Evolutionary conservation across 1,140 invertebrate genomes (phyloP).

Genomic region (Diachasmimorpha longicaudata): DNA sequence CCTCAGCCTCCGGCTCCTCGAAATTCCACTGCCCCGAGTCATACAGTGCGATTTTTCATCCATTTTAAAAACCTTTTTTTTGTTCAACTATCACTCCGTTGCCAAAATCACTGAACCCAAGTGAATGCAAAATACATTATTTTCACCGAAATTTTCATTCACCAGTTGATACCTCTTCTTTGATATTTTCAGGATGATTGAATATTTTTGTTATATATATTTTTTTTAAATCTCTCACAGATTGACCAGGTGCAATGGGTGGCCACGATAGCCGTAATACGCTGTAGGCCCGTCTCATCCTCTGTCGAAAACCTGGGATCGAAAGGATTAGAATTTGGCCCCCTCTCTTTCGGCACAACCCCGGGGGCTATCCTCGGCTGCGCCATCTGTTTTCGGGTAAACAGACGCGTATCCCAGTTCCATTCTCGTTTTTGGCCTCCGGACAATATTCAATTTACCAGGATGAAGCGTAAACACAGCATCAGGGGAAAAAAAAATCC

Average conservation of each 20-base stretch:
- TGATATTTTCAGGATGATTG: background rate
- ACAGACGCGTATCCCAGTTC: constrained; percentile 48
- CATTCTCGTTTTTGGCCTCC: constrained; percentile 45
- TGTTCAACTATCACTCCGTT: background rate
- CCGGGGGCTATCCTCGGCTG: constrained; percentile 41
- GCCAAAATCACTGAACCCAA: background rate
- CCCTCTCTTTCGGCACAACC: constrained; percentile 33
- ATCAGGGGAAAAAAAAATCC: constrained; percentile 41
- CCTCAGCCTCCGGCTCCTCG: constrained; percentile 52
- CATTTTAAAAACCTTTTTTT: background rate
- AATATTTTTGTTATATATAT: background rate
- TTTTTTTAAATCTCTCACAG: background rate
- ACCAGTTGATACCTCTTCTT: background rate
- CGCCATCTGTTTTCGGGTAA: constrained; percentile 55
- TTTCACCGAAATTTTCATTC: background rate
- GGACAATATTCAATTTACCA: constrained; percentile 57
- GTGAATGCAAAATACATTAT: constrained; percentile 6
- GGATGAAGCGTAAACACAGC: constrained; percentile 55
- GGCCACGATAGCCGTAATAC: background rate
- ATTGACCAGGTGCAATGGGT: constrained; percentile 22
- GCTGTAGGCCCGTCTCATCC: background rate
- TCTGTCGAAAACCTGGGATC: constrained; percentile 28
- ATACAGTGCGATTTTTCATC: constrained; percentile 6
- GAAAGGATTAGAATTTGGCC: constrained; percentile 48
- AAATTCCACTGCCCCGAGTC: constrained; percentile 42